Conservation (phyloP, 1,140 invertebrate species). For the Bemisia tabaci region DNA sequence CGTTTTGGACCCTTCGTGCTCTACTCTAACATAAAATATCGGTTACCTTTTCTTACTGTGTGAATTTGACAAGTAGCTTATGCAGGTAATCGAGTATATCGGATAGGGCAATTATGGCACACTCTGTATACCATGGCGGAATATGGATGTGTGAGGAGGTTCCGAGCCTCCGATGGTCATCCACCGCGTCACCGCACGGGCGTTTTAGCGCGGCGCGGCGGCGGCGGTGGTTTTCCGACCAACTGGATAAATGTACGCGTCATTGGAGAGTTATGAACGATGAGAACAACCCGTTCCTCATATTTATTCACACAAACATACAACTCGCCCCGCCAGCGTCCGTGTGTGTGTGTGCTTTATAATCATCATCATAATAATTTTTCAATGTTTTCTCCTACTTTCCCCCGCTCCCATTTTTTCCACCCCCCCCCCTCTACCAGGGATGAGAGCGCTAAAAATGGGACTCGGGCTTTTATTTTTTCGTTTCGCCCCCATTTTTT, state of each 20-base stretch:
- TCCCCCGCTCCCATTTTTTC: background rate
- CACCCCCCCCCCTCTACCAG: background rate
- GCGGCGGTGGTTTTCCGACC: background rate
- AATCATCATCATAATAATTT: background rate
- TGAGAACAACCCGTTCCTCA: background rate
- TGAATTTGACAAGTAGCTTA: no score
- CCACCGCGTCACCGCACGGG: background rate
- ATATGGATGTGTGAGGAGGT: no score
- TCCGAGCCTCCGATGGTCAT: no score
- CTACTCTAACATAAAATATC: no score
- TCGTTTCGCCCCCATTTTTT: background rate
- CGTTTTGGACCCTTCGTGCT: no score
- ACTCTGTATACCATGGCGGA: no score
- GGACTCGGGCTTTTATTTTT: background rate
- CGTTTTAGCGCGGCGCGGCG: background rate
- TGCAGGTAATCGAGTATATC: no score
- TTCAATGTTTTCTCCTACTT: background rate
- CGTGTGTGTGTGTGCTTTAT: background rate
- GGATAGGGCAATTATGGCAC: no score
- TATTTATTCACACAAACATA: background rate
- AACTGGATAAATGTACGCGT: background rate
- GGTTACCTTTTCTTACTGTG: no score
- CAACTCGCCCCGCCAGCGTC: background rate
- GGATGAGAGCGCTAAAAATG: background rate
- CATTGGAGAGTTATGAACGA: background rate